Evolutionary conservation across 1,140 invertebrate species (phyloP).

Genomic region (Solen grandis): DNA sequence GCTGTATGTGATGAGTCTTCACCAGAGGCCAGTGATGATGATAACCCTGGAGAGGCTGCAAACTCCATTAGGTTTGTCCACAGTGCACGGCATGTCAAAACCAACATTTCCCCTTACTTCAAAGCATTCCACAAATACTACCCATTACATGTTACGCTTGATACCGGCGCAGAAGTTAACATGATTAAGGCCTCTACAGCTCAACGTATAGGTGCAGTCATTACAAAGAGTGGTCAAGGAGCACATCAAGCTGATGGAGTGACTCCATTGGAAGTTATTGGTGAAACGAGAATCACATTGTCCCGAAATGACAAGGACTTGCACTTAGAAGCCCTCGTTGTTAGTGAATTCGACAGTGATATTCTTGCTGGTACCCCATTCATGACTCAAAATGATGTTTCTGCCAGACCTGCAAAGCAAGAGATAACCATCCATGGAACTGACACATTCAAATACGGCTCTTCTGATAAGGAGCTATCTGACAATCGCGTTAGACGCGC

Average conservation of each 20-base stretch:
- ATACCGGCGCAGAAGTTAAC: constrained; percentile 41
- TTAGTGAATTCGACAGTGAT: constrained; percentile 50
- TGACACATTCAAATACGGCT: background rate
- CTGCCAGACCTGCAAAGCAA: constrained; percentile 34
- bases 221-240: constrained; percentile 41
- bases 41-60: background rate
- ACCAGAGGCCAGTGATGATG: constrained; percentile 34
- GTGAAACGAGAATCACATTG: constrained; percentile 29
- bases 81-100: no score
- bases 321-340: constrained; percentile 39
- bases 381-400: no score
- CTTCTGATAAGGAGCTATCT: background rate
- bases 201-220: constrained; percentile 17
- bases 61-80: constrained; percentile 18
- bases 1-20: no score
- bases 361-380: constrained; percentile 41
- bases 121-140: constrained; percentile 34
- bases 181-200: constrained; percentile 47
- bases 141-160: constrained; percentile 27
- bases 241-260: constrained; percentile 54
- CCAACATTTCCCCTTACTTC: no score
- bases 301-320: constrained; percentile 3
- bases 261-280: constrained; percentile 5
- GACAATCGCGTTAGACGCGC: background rate
- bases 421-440: constrained; percentile 16